phyloP scores from a whole-genome alignment of 2,888 invertebrate genomes.

The Acrocera orbiculus region DNA sequence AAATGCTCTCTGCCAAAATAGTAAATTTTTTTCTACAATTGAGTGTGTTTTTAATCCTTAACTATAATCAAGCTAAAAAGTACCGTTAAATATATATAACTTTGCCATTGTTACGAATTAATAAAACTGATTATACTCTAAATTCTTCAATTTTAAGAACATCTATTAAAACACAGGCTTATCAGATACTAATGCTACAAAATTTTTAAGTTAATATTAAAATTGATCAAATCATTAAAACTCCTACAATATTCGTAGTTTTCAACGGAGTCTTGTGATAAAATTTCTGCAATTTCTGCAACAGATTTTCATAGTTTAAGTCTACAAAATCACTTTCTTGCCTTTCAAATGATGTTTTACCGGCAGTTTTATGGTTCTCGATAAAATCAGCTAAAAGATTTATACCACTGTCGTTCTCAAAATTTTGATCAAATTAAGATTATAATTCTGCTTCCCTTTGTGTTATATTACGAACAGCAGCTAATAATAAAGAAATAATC shows the following conservation, averaged over 20 bases:
- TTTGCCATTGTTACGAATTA: constrained; percentile 14
- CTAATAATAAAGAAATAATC: constrained; percentile 11
- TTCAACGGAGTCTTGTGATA: constrained; percentile 13
- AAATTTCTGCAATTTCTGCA: too few species aligned
- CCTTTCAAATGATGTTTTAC: too few species aligned
- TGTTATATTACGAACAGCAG: constrained; percentile 17
- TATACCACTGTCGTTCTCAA: constrained; percentile 6
- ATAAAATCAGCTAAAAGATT: too few species aligned
- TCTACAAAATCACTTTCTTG: not conserved
- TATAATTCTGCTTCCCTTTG: constrained; percentile 16
- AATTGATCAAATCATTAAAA: not conserved
- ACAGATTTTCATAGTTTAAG: not conserved
- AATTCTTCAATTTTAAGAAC: constrained; percentile 13
- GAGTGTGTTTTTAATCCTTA: too few species aligned
- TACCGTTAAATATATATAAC: too few species aligned
- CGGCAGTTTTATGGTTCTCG: too few species aligned
- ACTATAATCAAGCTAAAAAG: too few species aligned
- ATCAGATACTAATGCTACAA: constrained; percentile 13
- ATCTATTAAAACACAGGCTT: constrained; percentile 14
- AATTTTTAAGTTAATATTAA: too few species aligned
- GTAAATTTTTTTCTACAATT: too few species aligned
- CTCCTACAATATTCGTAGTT: constrained; percentile 14
- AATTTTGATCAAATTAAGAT: constrained; percentile 13
- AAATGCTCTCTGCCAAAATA: too few species aligned
- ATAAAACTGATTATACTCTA: constrained; percentile 16